Evolutionary conservation across 2,888 invertebrate species (phyloP).

Genomic region (Euclidia mi): DNA sequence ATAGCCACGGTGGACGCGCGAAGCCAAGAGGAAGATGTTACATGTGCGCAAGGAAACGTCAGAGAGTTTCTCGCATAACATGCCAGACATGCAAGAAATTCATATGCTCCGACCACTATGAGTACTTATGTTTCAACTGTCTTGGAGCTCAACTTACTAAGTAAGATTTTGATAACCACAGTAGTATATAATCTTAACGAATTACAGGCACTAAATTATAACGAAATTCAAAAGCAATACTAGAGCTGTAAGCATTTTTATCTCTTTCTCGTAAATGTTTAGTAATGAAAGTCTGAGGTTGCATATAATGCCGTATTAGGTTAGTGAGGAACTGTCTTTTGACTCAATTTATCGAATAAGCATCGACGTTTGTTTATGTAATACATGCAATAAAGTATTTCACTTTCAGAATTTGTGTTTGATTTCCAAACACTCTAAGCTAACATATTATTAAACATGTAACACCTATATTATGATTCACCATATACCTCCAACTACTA

Average conservation of each 20-base stretch:
- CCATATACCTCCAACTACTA: too few species aligned
- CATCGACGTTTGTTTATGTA: neutral
- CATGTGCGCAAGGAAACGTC: neutral
- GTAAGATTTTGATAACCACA: too few species aligned
- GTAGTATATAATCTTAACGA: too few species aligned
- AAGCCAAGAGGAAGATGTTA: slow-evolving; percentile 8
- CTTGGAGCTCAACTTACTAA: neutral
- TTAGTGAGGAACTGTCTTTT: neutral
- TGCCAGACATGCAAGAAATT: neutral
- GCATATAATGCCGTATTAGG: neutral
- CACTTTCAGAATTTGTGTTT: too few species aligned
- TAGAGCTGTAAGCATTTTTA: neutral
- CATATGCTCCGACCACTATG: neutral
- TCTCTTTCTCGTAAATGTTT: too few species aligned
- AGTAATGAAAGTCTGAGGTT: slow-evolving; percentile 1
- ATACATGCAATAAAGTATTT: neutral
- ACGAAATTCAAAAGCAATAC: too few species aligned
- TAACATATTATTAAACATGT: too few species aligned
- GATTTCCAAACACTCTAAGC: too few species aligned
- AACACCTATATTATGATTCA: too few species aligned
- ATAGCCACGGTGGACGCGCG: too few species aligned
- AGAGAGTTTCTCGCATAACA: neutral
- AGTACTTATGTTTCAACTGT: neutral
- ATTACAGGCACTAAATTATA: too few species aligned
- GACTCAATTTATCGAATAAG: neutral